Evolutionary conservation across 2,113 vertebrate species (phyloP).

Genomic region (Zosterops pallidus): DNA sequence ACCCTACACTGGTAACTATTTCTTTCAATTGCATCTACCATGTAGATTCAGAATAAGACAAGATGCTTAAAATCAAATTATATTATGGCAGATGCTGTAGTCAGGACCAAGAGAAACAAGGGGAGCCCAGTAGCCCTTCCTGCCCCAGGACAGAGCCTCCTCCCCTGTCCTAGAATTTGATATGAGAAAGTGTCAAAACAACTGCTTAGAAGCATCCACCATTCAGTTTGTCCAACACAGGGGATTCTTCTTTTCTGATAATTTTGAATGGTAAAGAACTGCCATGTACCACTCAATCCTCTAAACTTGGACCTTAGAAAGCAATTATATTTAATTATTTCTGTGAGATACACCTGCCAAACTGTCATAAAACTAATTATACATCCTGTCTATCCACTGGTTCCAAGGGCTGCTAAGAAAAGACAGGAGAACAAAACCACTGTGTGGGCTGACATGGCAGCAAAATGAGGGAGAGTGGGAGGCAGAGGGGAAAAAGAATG

Average conservation of each 20-base stretch:
- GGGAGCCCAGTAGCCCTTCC: neutral
- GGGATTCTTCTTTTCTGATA: neutral
- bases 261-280: neutral
- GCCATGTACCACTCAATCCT: neutral
- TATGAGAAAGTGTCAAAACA: neutral
- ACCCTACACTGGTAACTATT: neutral
- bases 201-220: neutral
- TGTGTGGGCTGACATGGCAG: fast-evolving
- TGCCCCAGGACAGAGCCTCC: neutral
- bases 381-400: neutral
- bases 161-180: neutral
- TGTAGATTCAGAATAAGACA: neutral
- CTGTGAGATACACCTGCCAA: neutral
- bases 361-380: neutral
- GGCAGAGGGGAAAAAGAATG: neutral
- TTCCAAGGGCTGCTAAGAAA: neutral
- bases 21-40: neutral
- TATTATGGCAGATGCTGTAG: neutral
- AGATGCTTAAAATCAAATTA: neutral
- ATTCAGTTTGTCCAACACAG: neutral
- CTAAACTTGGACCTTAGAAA: neutral
- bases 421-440: neutral
- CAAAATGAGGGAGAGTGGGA: neutral
- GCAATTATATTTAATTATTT: neutral
- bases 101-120: neutral